Evolutionary conservation across 2,888 invertebrate species (phyloP), one percentile per base, ranked within the genome.

Genomic region (Philopedon plagiatum): DNA sequence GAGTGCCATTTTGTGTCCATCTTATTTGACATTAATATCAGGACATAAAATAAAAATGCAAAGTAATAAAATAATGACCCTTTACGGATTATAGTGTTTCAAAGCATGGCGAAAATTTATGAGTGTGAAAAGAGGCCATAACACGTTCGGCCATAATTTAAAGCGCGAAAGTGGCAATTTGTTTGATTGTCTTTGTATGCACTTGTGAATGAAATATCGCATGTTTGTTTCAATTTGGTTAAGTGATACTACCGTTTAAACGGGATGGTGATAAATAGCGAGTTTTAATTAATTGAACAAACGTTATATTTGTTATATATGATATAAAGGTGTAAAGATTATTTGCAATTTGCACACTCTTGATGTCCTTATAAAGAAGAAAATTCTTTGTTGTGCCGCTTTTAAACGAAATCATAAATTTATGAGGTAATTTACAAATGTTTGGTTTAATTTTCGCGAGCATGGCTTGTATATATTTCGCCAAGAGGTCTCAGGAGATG

Each of bases 131-230:
- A 67, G 67, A 60, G 67, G 67, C 51, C 51, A 37, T 61, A 67
- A 67, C 60, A 60, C 60, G 63, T 32, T 26, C 49, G 64, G 49
- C 39, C 44, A 80, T 81, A 82, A 82, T 83, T 83, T 82, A 83
- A 80, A 78, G 80, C 79, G 76, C 76, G 76, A 79, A 81, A 80
- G 80, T 80, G 78, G 82, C 82, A 83, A 83, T 83, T 83, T 82
- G 82, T 82, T 79, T 81, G 81, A 83, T 82, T 82, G 60, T 61
- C 82, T 81, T 81, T 81, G 81, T 81, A 82, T 81, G 79, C 82
- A 83, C 82, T 82, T 81, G 77, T 79, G 51, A 54, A 54, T 73
- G 76, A 75, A 74, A 75, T 81, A 82, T 82, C 80, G 81, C 82
- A 79, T 81, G 81, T 82, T 82, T 80, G 80, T 80, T 81, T 81